A percentile compares a stretch with the other conserved stretches of the same genome.
Evolutionary conservation across 2,888 invertebrate species (phyloP).

Genomic region (Crossocerus cetratus): DNA sequence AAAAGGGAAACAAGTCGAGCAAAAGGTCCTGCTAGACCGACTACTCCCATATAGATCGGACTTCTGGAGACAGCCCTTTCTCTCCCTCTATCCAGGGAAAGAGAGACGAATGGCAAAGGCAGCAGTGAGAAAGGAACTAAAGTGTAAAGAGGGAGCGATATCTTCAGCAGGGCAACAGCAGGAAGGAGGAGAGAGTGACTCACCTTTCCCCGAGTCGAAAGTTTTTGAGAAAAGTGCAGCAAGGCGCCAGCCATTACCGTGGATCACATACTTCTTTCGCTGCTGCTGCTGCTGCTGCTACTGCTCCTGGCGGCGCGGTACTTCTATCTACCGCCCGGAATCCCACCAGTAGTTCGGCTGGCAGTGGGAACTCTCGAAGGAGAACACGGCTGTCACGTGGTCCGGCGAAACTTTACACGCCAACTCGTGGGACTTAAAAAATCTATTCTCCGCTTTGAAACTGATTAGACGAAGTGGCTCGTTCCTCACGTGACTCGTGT

Average conservation of each 20-base stretch:
- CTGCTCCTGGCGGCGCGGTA: too few relatives aligned
- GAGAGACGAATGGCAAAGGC: conserved; percentile 15
- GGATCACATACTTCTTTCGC: conserved; percentile 58
- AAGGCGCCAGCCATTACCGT: conserved; percentile 57
- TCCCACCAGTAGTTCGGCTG: too few relatives aligned
- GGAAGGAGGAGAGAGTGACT: conserved; percentile 29
- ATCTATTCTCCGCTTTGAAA: conserved; percentile 52
- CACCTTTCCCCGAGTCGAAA: conserved; percentile 52
- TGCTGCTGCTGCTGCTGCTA: conserved; percentile 19
- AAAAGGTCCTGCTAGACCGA: not conserved
- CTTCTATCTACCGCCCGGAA: conserved; percentile 10
- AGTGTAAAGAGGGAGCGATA: not conserved
- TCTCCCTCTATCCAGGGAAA: not conserved
- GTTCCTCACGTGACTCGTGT: too few relatives aligned
- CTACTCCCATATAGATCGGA: too few relatives aligned
- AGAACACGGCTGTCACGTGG: conserved; percentile 2
- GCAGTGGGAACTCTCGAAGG: not conserved
- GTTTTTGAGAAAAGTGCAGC: conserved; percentile 49
- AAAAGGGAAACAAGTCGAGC: conserved; percentile 2
- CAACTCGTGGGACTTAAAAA: conserved; percentile 50
- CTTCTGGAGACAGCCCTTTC: too few relatives aligned
- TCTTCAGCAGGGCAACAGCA: conserved; percentile 5
- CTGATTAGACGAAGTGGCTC: conserved; percentile 33
- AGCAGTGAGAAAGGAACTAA: not conserved
- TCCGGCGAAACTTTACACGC: conserved; percentile 46